Conservation (phyloP, 2,888 invertebrate species). For the Polyploca ridens region DNA sequence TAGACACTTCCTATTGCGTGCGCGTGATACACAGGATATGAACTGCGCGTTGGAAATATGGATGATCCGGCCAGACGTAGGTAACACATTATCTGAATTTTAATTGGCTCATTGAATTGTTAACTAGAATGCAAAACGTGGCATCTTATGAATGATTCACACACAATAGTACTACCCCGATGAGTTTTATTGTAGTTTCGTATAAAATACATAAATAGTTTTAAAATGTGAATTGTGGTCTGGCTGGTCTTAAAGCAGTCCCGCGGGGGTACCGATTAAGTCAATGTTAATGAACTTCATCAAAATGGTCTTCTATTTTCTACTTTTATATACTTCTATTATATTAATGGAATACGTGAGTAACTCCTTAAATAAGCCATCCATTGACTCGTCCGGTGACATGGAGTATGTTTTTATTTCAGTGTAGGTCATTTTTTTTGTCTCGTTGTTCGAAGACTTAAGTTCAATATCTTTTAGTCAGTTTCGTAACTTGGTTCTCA, state of each 20-base stretch:
- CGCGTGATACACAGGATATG: conserved; percentile 65
- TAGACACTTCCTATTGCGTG: conserved; percentile 69
- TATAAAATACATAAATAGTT: neutral
- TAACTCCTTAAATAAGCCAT: too few relatives aligned
- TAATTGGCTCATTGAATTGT: conserved; percentile 73
- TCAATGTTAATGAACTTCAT: too few relatives aligned
- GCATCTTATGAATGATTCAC: conserved; percentile 64
- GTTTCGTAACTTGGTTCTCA: conserved; percentile 60
- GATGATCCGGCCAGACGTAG: conserved; percentile 73
- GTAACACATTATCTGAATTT: conserved; percentile 72
- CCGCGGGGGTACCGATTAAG: too few relatives aligned
- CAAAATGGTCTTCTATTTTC: too few relatives aligned
- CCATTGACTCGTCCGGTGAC: too few relatives aligned
- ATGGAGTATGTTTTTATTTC: too few relatives aligned
- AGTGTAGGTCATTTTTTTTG: neutral
- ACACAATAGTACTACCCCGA: conserved; percentile 40
- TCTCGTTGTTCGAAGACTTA: conserved; percentile 36
- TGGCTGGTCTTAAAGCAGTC: too few relatives aligned
- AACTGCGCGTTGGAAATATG: conserved; percentile 69
- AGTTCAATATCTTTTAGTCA: conserved; percentile 69
- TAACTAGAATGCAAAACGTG: conserved; percentile 68
- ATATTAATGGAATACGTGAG: too few relatives aligned
- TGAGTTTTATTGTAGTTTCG: conserved; percentile 16
- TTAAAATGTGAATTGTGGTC: too few relatives aligned
- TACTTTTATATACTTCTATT: too few relatives aligned